Conservation (phyloP, 2,113 vertebrate species). For the Forbesichthys agassizii region DNA sequence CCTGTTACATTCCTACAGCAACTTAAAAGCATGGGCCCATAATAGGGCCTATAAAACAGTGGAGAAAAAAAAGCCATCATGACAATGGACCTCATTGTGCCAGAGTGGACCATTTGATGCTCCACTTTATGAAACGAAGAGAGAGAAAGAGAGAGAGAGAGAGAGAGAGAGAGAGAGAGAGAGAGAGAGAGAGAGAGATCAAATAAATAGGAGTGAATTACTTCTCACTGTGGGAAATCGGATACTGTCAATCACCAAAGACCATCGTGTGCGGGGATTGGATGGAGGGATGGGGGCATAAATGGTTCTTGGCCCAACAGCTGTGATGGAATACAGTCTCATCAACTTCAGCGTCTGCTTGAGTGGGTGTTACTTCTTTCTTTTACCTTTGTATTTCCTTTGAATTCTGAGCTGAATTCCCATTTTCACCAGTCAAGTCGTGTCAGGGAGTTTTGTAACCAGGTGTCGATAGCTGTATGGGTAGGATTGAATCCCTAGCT, state of each 20-base stretch:
- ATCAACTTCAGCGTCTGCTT: neutral
- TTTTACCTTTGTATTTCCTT: neutral
- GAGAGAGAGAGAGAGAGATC: conserved; percentile 45
- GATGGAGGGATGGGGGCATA: conserved; percentile 11
- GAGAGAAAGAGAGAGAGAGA: conserved; percentile 7
- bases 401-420: neutral
- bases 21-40: conserved; percentile 70
- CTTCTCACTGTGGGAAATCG: conserved; percentile 46
- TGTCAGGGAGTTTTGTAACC: conserved; percentile 1
- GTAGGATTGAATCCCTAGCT: conserved; percentile 6
- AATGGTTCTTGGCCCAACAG: conserved; percentile 24
- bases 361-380: conserved; percentile 1
- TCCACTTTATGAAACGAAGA: conserved; percentile 32
- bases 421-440: neutral
- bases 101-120: conserved; percentile 62
- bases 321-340: conserved; percentile 20
- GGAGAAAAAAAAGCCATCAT: conserved; percentile 52
- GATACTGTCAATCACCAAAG: conserved; percentile 47
- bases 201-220: conserved; percentile 61
- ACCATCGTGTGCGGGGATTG: conserved; percentile 30
- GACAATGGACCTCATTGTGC: conserved; percentile 63
- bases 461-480: conserved; percentile 18
- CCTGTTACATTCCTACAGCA: conserved; percentile 69
- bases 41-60: conserved; percentile 69
- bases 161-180: conserved; percentile 8